Base-by-base conservation (phyloP, 1,140 invertebrate species). In the Catajapyx aquilonaris region DNA sequence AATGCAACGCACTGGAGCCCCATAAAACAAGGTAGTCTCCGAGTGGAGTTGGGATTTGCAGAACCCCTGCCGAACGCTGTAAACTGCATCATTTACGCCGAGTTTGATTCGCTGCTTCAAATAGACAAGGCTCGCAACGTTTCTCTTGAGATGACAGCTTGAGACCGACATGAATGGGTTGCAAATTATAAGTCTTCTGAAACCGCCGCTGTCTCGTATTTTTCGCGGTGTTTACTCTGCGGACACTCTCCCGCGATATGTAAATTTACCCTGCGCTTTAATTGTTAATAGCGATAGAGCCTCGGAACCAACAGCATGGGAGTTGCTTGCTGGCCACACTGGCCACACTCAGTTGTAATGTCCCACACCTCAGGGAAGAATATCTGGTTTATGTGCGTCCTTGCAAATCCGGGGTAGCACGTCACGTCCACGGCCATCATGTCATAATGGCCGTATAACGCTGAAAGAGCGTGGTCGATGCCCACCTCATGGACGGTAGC, bases 31-130 rank as follows among this genome's bases (percentile, higher is more conserved):
- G 41, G 25, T 31, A 35, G 20, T 35, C n/a, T 45, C 17, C 32
- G 18, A 38, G 35, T 41, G 31, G 31, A 33, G 21, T 19, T 41
- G 7, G 13, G 30, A 36, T 42, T 45, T 38, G 33, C 34, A 35
- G 10, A 20, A 20, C 22, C 13, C 17, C 15, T 18, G 5, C 16
- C 25, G 19, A n/a, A 18, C 21, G n/a, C 35, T 30, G 3, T 43
- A 23, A 41, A 39, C 31, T 39, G 21, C 10, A 9, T 30, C 15
- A 22, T 20, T 11, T 41, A 38, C 35, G 37, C 17, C 22, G 44
- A 47, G 13, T 47, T 43, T 28, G 31, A 42, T 31, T 41, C 35
- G 13, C 15, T 43, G 7, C 11, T 45, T 1, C 25, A 41, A 20
- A 43, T 45, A 34, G 32, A 45, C n/a, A n/a, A n/a, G n/a, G n/a